Evolutionary conservation across 2,797 vertebrate species (phyloP), one percentile per base, ranked within the genome.

Genomic region (Acanthurus leucopareius): DNA sequence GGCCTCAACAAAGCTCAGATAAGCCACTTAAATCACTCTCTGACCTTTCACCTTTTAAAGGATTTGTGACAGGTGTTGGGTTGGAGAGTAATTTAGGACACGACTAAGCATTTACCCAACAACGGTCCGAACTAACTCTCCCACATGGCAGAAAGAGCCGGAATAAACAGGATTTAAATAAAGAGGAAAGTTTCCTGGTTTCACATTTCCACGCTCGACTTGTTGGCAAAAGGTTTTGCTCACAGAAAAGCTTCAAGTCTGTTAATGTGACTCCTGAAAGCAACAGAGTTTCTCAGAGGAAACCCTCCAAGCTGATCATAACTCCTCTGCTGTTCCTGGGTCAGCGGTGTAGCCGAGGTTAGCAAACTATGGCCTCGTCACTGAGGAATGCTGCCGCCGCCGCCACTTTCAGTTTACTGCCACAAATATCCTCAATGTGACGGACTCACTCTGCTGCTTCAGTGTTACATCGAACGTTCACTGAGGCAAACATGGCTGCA

Each of bases 321-420:
- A 89, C 74, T 84, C 79, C 51, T 68, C 44, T 1, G 48, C 63
- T 84, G 64, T 4, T 65, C 44, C 47, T 3, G 70, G 88, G 54
- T 84, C 85, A 44, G 32, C 2, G 74, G 75, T 60, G 83, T 58
- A 74, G 79, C 79, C 73, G 1, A 19, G 85, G 80, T 44, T 57
- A 5, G 42, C 1, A 16, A 45, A 71, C 79, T 56, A 54, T 22
- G 67, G 73, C 15, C 73, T 57, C 58, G 5, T 28, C 70, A 6
- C 70, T 40, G 48, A 88, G 83, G 89, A 91, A 92, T 91, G 87
- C 66, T 75, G 75, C 0, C 53, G 71, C 51, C 60, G 42, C 25
- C 25, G 25, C 25, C 25, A 25, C 45, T 65, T 69, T 79, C 38
- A 38, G 20, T 66, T 65, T 67, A 51, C 8, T 5, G 42, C 62